These are phyloP conservation scores for Bubo blakistoni DNA, from an alignment of 2,113 vertebrate species.

Conservation along the genomic window DNA sequence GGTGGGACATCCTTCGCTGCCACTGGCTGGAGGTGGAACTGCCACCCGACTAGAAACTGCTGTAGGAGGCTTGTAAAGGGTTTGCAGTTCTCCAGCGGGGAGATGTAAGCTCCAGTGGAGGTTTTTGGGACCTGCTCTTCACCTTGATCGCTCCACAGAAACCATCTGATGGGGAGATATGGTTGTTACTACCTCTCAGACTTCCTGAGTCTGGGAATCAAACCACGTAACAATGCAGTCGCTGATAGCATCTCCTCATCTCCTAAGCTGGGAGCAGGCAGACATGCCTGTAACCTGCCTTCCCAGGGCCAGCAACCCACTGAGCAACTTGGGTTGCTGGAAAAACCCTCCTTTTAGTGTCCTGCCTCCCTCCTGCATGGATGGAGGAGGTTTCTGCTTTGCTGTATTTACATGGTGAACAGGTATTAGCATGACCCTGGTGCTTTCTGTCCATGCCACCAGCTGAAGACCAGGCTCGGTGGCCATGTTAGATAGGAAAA, in stretches of 20 bases:
- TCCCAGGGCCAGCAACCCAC: neutral
- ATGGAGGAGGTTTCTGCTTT: neutral
- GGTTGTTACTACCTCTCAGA: neutral
- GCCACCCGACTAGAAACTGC: no score
- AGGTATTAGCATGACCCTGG: neutral
- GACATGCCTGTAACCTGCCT: neutral
- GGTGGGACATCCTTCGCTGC: neutral
- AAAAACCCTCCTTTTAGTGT: neutral
- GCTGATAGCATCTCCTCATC: neutral
- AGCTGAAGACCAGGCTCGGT: neutral
- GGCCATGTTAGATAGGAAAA: fast-evolving
- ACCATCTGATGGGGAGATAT: neutral
- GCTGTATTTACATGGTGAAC: neutral
- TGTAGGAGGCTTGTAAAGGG: neutral
- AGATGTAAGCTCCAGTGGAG: neutral
- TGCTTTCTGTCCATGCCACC: neutral
- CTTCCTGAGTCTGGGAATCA: neutral
- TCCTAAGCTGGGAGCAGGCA: neutral
- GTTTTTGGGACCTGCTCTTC: neutral
- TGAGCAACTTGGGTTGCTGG: neutral
- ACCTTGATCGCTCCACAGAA: neutral
- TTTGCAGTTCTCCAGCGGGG: neutral
- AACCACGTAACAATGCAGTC: neutral
- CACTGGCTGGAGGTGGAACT: neutral
- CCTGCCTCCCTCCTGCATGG: neutral